phyloP scores from a whole-genome alignment of 1,140 invertebrate species.

The Anoplolepis gracilipes region DNA sequence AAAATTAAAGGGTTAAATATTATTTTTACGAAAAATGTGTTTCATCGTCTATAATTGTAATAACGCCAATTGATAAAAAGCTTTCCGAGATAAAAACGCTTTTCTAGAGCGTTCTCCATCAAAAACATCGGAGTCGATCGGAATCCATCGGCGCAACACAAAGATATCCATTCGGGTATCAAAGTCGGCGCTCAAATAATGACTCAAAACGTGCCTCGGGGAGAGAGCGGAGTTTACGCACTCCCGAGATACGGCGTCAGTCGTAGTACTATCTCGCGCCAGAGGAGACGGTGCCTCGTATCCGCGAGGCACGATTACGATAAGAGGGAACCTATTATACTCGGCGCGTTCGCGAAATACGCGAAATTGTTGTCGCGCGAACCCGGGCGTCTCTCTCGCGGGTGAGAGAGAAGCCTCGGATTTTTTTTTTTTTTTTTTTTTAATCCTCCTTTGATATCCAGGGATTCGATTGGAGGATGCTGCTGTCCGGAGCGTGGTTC shows the following conservation, averaged over 20 bases:
- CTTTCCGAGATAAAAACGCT: too few species aligned
- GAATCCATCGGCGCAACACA: neutral
- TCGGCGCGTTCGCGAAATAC: neutral
- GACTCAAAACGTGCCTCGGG: constrained; percentile 5
- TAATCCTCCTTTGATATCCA: constrained; percentile 32
- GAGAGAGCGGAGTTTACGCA: constrained; percentile 7
- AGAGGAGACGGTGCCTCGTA: neutral
- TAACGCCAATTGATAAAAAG: too few species aligned
- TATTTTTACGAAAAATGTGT: neutral
- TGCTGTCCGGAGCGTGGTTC: constrained; percentile 79
- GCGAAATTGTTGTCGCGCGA: neutral
- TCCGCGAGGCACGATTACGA: constrained; percentile 12
- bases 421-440: too few species aligned
- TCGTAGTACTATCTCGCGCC: constrained; percentile 27
- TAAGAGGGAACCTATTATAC: constrained; percentile 29
- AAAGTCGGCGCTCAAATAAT: neutral
- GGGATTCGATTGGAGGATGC: constrained; percentile 73
- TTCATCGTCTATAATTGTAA: too few species aligned
- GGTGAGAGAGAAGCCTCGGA: neutral
- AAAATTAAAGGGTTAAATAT: neutral
- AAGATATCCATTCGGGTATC: too few species aligned
- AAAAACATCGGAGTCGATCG: too few species aligned
- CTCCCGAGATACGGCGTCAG: constrained; percentile 30
- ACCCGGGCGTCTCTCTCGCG: neutral
- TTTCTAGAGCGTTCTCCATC: neutral